phyloP scores from a whole-genome alignment of 1,140 invertebrate species.

The Calliphora vicina region DNA sequence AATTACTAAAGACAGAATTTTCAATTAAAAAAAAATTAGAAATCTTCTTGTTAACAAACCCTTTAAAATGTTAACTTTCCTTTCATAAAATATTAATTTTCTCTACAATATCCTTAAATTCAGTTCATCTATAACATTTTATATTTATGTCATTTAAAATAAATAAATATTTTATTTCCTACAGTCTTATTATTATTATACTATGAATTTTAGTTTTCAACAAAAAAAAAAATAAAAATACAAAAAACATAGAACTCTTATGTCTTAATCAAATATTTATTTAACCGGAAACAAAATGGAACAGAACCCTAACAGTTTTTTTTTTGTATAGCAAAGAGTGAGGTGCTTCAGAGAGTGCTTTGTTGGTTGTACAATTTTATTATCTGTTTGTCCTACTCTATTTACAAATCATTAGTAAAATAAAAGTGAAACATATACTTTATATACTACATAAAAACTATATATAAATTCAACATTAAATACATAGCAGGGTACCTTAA shows the following conservation, averaged over 20 bases:
- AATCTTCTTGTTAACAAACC: too few relatives aligned
- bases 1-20: too few relatives aligned
- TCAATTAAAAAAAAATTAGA: too few relatives aligned
- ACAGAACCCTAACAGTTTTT: neutral
- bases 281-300: conserved; percentile 6
- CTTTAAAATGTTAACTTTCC: too few relatives aligned
- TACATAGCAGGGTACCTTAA: neutral
- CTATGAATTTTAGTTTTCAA: neutral
- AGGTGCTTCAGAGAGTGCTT: neutral
- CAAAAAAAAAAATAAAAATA: too few relatives aligned
- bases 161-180: neutral
- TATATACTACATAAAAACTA: neutral
- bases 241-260: too few relatives aligned
- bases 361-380: neutral
- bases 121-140: too few relatives aligned
- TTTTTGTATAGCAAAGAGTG: neutral
- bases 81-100: too few relatives aligned
- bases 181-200: neutral
- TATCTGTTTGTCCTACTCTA: conserved; percentile 22
- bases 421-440: conserved; percentile 28
- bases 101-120: too few relatives aligned
- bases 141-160: too few relatives aligned
- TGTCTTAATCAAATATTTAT: conserved; percentile 2
- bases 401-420: conserved; percentile 32
- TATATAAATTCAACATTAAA: neutral